These are phyloP conservation scores for Rhinoraja longicauda DNA, from an alignment of 2,797 vertebrate species.

Conservation along the genomic window DNA sequence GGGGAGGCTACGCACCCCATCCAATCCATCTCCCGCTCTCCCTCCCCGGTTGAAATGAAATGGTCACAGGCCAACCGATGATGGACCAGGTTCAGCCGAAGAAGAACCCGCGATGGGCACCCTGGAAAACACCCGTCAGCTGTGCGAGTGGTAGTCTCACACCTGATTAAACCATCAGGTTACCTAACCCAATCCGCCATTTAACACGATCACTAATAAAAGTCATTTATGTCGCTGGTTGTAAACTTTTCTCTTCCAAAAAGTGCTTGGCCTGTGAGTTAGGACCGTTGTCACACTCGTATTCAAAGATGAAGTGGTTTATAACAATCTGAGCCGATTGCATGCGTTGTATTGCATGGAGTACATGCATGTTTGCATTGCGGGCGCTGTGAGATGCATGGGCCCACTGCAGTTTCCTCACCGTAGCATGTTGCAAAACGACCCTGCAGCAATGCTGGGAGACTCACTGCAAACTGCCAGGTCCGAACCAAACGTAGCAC, in stretches of 20 bases:
- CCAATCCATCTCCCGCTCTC: neutral
- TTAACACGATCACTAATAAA: neutral
- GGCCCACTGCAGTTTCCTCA: neutral
- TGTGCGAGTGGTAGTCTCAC: neutral
- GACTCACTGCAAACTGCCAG: neutral
- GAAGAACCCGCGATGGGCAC: no score
- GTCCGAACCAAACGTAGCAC: neutral
- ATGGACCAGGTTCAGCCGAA: no score
- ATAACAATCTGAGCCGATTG: neutral
- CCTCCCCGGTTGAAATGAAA: neutral
- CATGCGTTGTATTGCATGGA: neutral
- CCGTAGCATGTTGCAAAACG: neutral
- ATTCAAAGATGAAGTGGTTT: slow-evolving; percentile 6
- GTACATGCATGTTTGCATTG: neutral
- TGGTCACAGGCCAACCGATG: neutral
- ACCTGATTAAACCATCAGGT: neutral
- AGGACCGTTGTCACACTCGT: neutral
- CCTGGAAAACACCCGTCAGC: neutral
- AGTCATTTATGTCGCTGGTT: neutral
- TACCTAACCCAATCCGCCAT: no score
- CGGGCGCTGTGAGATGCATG: neutral
- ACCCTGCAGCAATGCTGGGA: neutral
- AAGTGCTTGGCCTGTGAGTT: neutral
- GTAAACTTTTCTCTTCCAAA: neutral
- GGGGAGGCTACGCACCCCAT: no score